Conservation (phyloP, 2,797 vertebrate species). For the Halcyon badia region DNA sequence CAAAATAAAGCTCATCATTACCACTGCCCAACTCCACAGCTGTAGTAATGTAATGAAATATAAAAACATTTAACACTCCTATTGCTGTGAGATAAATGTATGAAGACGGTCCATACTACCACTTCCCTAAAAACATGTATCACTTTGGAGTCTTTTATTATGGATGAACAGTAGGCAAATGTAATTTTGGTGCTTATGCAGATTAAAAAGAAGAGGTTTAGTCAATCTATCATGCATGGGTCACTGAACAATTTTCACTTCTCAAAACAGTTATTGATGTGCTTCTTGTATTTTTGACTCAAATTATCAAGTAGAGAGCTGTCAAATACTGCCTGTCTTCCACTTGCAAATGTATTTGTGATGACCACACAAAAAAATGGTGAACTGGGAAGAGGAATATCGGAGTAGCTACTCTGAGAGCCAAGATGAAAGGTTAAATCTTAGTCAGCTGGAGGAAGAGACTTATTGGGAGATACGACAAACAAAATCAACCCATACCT, state of each 20-base stretch:
- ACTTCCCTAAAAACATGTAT: neutral
- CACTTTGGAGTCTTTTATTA: neutral
- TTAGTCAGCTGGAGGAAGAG: neutral
- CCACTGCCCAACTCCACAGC: constrained; percentile 39
- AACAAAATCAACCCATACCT: neutral
- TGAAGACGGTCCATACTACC: neutral
- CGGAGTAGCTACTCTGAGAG: neutral
- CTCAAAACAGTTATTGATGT: neutral
- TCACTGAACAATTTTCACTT: neutral
- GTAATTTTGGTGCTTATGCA: neutral
- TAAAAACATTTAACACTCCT: neutral
- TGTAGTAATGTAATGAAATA: constrained; percentile 14
- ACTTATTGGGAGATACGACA: neutral
- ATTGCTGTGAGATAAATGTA: neutral
- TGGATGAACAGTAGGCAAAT: neutral
- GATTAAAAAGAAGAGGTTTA: neutral
- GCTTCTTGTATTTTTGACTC: neutral
- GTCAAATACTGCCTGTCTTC: neutral
- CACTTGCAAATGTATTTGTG: neutral
- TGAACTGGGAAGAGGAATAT: neutral
- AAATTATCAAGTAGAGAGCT: neutral
- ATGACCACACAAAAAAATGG: neutral
- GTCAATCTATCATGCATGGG: neutral
- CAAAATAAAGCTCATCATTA: constrained; percentile 5
- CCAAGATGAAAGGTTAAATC: neutral